phyloP scores from a whole-genome alignment of 2,888 invertebrate species.

The Timema podura region DNA sequence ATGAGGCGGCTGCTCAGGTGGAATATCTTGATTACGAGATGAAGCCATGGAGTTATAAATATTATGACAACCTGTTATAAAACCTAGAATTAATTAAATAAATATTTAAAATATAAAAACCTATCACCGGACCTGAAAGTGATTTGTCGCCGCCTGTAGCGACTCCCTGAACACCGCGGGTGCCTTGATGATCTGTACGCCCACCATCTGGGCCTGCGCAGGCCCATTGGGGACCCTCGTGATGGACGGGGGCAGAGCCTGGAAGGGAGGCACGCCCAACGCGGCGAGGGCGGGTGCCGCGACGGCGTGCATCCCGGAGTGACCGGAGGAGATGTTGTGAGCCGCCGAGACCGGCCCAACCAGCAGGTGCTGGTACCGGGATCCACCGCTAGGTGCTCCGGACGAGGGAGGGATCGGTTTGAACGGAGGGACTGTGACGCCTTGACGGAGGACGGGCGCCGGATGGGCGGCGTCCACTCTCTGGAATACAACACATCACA shows the following conservation, averaged over 20 bases:
- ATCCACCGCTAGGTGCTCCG: slow-evolving; percentile 35
- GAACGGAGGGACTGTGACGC: slow-evolving; percentile 70
- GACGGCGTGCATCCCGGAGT: slow-evolving; percentile 24
- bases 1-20: too few relatives aligned
- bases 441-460: slow-evolving; percentile 49
- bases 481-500: too few relatives aligned
- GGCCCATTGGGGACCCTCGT: slow-evolving; percentile 45
- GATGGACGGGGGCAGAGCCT: slow-evolving; percentile 54
- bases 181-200: slow-evolving; percentile 20
- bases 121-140: slow-evolving; percentile 36
- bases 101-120: not conserved
- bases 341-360: slow-evolving; percentile 5
- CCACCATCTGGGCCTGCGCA: slow-evolving; percentile 4
- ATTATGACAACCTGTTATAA: too few relatives aligned
- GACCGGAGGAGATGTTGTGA: slow-evolving; percentile 23
- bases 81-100: too few relatives aligned
- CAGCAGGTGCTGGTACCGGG: slow-evolving; percentile 16
- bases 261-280: slow-evolving; percentile 51
- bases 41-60: too few relatives aligned
- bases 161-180: slow-evolving; percentile 45
- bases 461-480: slow-evolving; percentile 9
- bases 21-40: too few relatives aligned
- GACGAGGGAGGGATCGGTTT: slow-evolving; percentile 67
- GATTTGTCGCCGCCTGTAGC: slow-evolving; percentile 42
- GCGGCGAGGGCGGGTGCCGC: slow-evolving; percentile 37